A percentile compares a stretch with the other conserved stretches of the same genome.
phyloP scores from a whole-genome alignment of 2,888 invertebrate species.

The Caenorhabditis sp. region DNA sequence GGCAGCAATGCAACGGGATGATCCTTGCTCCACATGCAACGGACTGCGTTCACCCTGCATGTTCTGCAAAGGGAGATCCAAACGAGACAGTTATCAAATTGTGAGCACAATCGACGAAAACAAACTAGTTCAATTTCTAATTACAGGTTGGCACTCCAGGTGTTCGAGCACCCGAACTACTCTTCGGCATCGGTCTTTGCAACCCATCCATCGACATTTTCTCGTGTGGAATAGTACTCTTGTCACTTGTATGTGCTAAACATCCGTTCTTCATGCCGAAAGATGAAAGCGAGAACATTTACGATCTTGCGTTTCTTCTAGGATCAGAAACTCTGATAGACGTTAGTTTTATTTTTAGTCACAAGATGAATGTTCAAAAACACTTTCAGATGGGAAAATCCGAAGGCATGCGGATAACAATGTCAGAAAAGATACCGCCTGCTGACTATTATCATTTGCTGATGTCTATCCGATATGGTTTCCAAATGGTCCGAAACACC shows the following conservation, averaged over 20 bases:
- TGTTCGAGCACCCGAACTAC: constrained; percentile 60
- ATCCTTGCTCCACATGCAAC: constrained; percentile 1
- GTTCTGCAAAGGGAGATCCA: constrained; percentile 41
- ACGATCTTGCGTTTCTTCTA: constrained; percentile 51
- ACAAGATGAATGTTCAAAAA: background rate
- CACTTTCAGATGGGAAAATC: constrained; percentile 41
- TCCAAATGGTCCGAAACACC: constrained; percentile 4
- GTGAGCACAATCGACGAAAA: too few species aligned
- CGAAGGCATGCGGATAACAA: constrained; percentile 60
- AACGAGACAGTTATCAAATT: constrained; percentile 51
- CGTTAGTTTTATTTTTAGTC: constrained; percentile 5
- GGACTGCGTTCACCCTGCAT: constrained; percentile 21
- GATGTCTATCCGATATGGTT: constrained; percentile 53
- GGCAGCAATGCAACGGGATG: constrained; percentile 25
- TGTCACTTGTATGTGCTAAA: constrained; percentile 51
- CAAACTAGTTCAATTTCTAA: background rate
- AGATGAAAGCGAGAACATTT: constrained; percentile 61
- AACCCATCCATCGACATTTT: constrained; percentile 57
- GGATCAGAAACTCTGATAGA: constrained; percentile 54
- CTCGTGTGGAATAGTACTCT: constrained; percentile 55
- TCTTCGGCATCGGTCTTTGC: constrained; percentile 51
- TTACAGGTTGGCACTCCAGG: constrained; percentile 63
- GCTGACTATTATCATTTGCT: constrained; percentile 52
- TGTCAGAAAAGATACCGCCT: constrained; percentile 41
- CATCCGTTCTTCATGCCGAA: constrained; percentile 66